Percentiles rank a stretch among this genome's conserved stretches.
Evolutionary conservation across 2,113 vertebrate species (phyloP).

Genomic region (Pogona vitticeps): DNA sequence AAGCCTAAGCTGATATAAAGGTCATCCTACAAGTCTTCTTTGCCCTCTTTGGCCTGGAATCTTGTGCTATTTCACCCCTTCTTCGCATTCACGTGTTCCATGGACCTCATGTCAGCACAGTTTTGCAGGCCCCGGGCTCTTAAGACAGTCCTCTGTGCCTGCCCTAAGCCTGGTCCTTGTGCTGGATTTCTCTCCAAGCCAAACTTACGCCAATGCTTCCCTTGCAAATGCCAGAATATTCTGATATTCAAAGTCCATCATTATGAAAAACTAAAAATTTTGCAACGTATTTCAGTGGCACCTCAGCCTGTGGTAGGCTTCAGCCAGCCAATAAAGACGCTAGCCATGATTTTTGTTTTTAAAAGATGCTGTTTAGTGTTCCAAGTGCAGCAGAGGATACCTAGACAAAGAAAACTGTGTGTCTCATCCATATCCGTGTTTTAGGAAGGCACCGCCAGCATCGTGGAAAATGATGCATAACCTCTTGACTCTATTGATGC

Average conservation of each 20-base stretch:
- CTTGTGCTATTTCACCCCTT: not conserved
- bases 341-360: not conserved
- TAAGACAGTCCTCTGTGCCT: not conserved
- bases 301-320: not conserved
- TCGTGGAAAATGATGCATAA: slow-evolving; percentile 12
- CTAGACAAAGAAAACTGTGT: not conserved
- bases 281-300: not conserved
- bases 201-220: not conserved
- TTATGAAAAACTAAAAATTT: not conserved
- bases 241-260: not conserved
- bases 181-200: not conserved
- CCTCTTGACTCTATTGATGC: not conserved
- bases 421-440: not conserved
- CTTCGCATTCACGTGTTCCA: not conserved
- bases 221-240: not conserved
- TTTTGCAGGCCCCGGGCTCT: not conserved
- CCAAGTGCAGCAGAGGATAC: not conserved
- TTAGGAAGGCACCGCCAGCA: slow-evolving; percentile 1
- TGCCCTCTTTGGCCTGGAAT: not conserved
- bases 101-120: not conserved
- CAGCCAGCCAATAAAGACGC: not conserved
- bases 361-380: not conserved
- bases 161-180: too few species aligned
- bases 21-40: not conserved
- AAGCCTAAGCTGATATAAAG: not conserved